These are phyloP conservation scores for Anhinga anhinga DNA, from an alignment of 2,113 vertebrate genomes.

Conservation along the genomic window DNA sequence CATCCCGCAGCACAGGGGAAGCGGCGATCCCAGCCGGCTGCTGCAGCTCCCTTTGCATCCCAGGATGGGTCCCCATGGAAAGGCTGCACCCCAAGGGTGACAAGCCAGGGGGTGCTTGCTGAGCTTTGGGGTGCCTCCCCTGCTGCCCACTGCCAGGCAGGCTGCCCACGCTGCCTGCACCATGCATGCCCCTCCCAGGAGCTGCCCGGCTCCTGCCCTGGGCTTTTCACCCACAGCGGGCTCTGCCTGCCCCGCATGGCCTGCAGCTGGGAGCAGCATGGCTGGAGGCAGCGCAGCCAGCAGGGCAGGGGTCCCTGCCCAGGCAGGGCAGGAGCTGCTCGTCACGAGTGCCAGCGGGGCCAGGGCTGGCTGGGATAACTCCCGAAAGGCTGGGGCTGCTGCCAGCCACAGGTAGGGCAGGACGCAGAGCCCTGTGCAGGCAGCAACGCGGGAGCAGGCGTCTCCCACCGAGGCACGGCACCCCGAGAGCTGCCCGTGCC, in stretches of 20 bases:
- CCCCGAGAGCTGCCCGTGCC: fast-evolving
- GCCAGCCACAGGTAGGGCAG: not conserved
- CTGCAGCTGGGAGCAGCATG: fast-evolving
- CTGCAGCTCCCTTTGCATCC: not conserved
- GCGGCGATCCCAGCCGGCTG: not conserved
- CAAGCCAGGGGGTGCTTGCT: fast-evolving
- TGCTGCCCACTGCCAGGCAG: not conserved
- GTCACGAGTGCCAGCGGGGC: fast-evolving
- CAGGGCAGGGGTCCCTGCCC: not conserved
- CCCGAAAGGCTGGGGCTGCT: not conserved
- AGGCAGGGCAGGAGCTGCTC: not conserved
- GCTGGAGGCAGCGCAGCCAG: not conserved
- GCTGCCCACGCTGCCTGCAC: not conserved
- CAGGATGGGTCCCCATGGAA: not conserved
- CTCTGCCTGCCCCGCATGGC: not conserved
- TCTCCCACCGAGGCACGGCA: not conserved
- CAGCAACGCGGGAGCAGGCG: fast-evolving
- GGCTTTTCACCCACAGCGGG: fast-evolving
- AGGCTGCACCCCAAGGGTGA: not conserved
- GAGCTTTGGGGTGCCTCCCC: not conserved
- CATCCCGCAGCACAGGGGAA: fast-evolving
- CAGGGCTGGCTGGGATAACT: not conserved
- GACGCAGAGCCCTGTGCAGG: not conserved
- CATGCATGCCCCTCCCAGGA: not conserved
- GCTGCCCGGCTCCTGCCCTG: not conserved